Evolutionary conservation across 2,113 vertebrate genomes (phyloP), one percentile per base, ranked within the genome.

Genomic region (Chaenocephalus aceratus): DNA sequence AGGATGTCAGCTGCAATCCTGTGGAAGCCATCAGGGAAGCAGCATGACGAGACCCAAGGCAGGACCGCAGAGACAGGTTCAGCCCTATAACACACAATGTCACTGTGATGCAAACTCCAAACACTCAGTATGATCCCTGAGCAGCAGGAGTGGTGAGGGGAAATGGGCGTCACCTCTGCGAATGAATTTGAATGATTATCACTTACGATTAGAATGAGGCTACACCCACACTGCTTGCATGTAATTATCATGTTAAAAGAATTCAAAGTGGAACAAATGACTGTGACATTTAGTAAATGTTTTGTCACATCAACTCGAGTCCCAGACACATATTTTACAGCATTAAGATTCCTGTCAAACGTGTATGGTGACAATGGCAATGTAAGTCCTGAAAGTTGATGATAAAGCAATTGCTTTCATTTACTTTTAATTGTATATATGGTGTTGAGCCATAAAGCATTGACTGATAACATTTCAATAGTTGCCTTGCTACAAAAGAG

Each of bases 111-210:
- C 61, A 41, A 51, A 59, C 12, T 77, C 48, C 78, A 68, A 74
- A 68, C 65, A 59, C 6, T 75, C 60, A 62, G 36, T 71, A 46
- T 21, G 49, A 84, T 15, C 78, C 74, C 61, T 15, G 34, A 51
- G 67, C 45, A 21, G 48, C 61, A 15, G 44, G 66, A 48, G 36
- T 36, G 36, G 36, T 36, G 36, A 36, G 36, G 36, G 36, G 51
- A 45, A 63, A 15, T 66, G 58, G 5, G 49, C 34, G 41, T 81
- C 65, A 75, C 67, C n/a, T 49, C 30, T 62, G 34, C 49, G 70
- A 67, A 64, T 64, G 3, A 3, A 56, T 74, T 45, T 41, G 21
- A 70, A 75, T 60, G 11, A 80, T 56, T 67, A 48, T 71, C 68
- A 74, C 12, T 44, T 58, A 48, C 63, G 1, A 56, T 79, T 30